A percentile compares a stretch with the other conserved stretches of the same genome.
Conservation (phyloP, 1,140 invertebrate genomes). For the Nixonia krombeini region DNA sequence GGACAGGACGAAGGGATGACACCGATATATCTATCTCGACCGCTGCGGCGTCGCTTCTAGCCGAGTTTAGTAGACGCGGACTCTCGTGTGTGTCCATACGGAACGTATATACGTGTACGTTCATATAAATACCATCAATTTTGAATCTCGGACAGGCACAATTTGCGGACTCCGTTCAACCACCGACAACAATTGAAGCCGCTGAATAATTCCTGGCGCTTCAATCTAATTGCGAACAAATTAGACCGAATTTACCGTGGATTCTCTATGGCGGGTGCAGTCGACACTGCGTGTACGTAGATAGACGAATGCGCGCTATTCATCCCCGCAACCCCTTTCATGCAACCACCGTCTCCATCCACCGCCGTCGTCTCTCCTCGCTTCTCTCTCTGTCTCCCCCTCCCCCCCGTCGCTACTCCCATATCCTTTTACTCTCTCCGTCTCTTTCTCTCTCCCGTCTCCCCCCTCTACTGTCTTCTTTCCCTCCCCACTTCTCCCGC, state of each 20-base stretch:
- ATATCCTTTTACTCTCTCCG: slow-evolving; percentile 1
- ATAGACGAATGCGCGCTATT: slow-evolving; percentile 37
- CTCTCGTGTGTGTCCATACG: slow-evolving; percentile 7
- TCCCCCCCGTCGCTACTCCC: slow-evolving; percentile 31
- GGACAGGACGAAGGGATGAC: slow-evolving; percentile 13
- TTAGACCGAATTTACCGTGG: slow-evolving; percentile 67
- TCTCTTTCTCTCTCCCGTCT: slow-evolving; percentile 1
- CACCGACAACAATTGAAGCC: slow-evolving; percentile 65
- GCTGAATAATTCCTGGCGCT: slow-evolving; percentile 68
- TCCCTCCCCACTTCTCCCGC: no score
- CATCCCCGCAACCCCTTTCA: slow-evolving; percentile 30
- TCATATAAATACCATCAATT: slow-evolving; percentile 67
- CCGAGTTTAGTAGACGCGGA: slow-evolving; percentile 9
- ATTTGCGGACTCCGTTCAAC: slow-evolving; percentile 63
- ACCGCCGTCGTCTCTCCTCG: neutral
- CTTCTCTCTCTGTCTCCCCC: slow-evolving; percentile 23
- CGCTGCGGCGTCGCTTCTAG: slow-evolving; percentile 7
- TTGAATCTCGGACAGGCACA: slow-evolving; percentile 56
- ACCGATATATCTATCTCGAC: slow-evolving; percentile 12
- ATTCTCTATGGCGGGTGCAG: slow-evolving; percentile 53
- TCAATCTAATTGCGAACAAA: slow-evolving; percentile 69
- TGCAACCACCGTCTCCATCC: slow-evolving; percentile 34
- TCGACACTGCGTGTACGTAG: slow-evolving; percentile 37
- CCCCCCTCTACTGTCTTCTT: neutral
- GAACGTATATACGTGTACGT: slow-evolving; percentile 32